Base-by-base conservation (phyloP, 1,140 invertebrate species). In the Drosophila miranda region DNA sequence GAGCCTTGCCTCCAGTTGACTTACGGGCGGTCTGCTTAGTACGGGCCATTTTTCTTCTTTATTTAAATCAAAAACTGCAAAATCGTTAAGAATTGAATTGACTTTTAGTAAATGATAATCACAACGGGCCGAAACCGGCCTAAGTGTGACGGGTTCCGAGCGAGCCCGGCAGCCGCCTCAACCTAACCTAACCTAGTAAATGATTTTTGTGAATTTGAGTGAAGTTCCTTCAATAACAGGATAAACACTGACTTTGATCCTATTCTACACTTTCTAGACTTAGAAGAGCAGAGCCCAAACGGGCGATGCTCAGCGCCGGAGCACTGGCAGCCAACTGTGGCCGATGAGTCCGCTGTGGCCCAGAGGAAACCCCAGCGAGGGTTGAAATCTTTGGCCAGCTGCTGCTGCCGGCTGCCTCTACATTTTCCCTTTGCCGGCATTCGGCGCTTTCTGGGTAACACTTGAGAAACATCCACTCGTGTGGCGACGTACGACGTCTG, bases 11-110 rank as follows among this genome's bases (percentile, higher is more conserved):
- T 93, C 95, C 95, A 58, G 95, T 96, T 1, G 95, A 96, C 91
- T 96, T 96, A 93, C 96, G 94, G 54, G 96, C 96, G 28, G 96
- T 97, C 91, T 97, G 96, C 93, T 97, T 97, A 6, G 96, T 97
- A 94, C 96, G 95, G 55, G 96, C 93, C 93, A 94, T 93, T 60
- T 92, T 50, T 8, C 14, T 78, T 28, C 34, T 38, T 45, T 9
- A 26, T 26, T 26, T 50, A 1, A 48, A 66, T 13, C 4, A 38
- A 38, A 13, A 1, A 34, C 53, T 62, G 43, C 19, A 30, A 56
- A 13, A 16, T 5, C 7, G 1, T 26, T 9, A 13, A 5, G 2
- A 21, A 1, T 11, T 11, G 21, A 48, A 30, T 34, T 48, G 6
- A 2, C 13, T 38, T 11, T 38, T 38, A 38, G 34, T 38, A 38